A percentile compares a stretch with the other conserved stretches of the same genome.
phyloP scores from a whole-genome alignment of 2,113 vertebrate genomes.

The Silurus meridionalis region DNA sequence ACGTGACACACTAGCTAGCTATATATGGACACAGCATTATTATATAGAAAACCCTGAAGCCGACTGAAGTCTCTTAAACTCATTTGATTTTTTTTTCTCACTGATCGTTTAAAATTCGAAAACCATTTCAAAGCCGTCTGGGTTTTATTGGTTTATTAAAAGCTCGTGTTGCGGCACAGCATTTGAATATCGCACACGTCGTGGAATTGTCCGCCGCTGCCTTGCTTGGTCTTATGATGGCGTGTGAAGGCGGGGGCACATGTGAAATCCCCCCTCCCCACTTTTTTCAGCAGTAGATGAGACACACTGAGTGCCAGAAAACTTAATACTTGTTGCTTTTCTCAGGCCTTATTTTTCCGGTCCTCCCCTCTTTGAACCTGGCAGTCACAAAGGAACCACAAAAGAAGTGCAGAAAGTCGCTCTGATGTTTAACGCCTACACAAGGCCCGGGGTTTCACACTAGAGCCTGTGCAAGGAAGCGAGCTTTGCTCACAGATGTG shows the following conservation, averaged over 20 bases:
- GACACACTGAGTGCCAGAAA: conserved; percentile 16
- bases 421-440: conserved; percentile 35
- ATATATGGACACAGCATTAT: too few species aligned
- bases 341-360: conserved; percentile 14
- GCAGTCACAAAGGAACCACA: conserved; percentile 43
- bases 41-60: too few species aligned
- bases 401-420: conserved; percentile 40
- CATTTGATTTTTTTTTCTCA: not conserved
- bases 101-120: too few species aligned
- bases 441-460: conserved; percentile 9
- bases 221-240: not conserved
- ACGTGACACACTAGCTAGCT: not conserved
- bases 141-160: not conserved
- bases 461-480: conserved; percentile 18
- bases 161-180: not conserved
- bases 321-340: conserved; percentile 18
- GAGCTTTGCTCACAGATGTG: not conserved
- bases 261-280: not conserved
- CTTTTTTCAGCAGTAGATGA: not conserved
- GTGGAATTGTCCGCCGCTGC: not conserved
- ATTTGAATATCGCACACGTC: not conserved
- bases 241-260: not conserved
- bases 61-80: not conserved
- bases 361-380: conserved; percentile 33
- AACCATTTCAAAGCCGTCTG: not conserved